Conservation (phyloP, 2,113 vertebrate species). For the Chaenogobius annularis region DNA sequence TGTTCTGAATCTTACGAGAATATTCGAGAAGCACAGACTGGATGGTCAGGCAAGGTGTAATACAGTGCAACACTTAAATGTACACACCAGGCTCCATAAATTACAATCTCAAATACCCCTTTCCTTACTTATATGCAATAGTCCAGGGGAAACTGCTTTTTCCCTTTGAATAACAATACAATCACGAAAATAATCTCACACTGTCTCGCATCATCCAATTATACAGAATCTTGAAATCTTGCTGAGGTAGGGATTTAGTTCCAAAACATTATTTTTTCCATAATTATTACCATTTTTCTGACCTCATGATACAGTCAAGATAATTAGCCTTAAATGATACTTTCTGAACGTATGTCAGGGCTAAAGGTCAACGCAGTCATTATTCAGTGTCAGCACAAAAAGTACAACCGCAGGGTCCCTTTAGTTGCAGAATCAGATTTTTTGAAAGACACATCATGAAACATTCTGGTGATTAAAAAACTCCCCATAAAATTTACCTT, state of each 20-base stretch:
- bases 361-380: not conserved
- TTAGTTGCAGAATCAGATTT: not conserved
- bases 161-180: too few relatives aligned
- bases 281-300: not conserved
- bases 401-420: not conserved
- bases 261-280: not conserved
- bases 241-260: not conserved
- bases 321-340: not conserved
- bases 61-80: not conserved
- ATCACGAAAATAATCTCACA: not conserved
- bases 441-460: not conserved
- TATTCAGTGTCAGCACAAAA: conserved; percentile 4
- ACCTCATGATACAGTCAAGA: not conserved
- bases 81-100: not conserved
- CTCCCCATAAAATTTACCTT: not conserved
- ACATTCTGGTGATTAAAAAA: not conserved
- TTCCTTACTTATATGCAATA: not conserved
- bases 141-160: not conserved
- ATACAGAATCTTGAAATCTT: not conserved
- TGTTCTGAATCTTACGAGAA: too few relatives aligned
- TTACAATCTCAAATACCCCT: too few relatives aligned
- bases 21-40: too few relatives aligned
- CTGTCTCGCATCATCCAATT: not conserved
- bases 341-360: not conserved
- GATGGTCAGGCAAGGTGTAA: too few relatives aligned